phyloP scores from a whole-genome alignment of 2,888 invertebrate genomes.

The Eretmocerus hayati region DNA sequence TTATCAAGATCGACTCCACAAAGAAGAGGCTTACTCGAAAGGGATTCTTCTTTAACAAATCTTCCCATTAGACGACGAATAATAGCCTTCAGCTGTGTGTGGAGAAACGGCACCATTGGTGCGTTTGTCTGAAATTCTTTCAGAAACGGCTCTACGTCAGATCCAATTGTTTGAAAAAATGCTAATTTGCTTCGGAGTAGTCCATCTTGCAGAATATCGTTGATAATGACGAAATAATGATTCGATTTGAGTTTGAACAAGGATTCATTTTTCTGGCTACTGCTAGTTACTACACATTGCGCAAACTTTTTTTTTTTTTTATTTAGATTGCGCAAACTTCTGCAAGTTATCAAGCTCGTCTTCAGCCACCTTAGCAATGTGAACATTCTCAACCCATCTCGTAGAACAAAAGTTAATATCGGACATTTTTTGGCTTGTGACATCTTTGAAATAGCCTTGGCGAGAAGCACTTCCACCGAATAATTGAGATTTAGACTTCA shows the following conservation, averaged over 20 bases:
- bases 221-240: neutral
- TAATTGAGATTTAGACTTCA: conserved; percentile 2
- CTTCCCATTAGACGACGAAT: too few species aligned
- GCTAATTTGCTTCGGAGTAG: neutral
- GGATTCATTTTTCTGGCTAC: neutral
- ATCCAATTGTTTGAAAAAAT: conserved; percentile 3
- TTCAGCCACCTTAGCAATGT: too few species aligned
- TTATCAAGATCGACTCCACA: too few species aligned
- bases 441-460: neutral
- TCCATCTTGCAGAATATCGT: neutral
- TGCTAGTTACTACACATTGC: neutral
- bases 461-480: neutral
- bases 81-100: conserved; percentile 2
- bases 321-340: too few species aligned
- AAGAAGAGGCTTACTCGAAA: too few species aligned
- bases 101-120: conserved; percentile 3
- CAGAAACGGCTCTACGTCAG: conserved; percentile 3
- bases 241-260: neutral
- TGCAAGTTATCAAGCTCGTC: neutral
- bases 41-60: too few species aligned
- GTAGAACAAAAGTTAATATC: conserved; percentile 3
- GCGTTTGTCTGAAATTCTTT: conserved; percentile 1
- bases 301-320: too few species aligned
- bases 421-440: neutral
- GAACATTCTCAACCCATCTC: neutral